phyloP scores from a whole-genome alignment of 2,888 invertebrate species.

The Cephus sareptanus region DNA sequence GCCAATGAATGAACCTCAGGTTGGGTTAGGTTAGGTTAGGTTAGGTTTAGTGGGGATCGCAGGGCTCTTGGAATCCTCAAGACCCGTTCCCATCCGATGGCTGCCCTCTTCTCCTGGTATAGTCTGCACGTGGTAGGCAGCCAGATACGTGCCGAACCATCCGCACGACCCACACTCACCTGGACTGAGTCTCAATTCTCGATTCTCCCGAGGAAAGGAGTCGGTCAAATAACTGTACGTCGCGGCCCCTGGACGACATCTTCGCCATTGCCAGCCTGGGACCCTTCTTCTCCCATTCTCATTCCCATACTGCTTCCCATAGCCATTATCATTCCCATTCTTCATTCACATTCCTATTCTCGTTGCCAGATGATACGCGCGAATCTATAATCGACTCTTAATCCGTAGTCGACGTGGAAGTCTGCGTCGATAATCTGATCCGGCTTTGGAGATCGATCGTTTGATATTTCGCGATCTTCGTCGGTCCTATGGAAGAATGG shows the following conservation, averaged over 20 bases:
- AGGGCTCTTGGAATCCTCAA: not conserved
- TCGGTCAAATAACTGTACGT: conserved; percentile 66
- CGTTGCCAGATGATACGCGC: not conserved
- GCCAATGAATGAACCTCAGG: conserved; percentile 5
- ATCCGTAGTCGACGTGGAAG: too few relatives aligned
- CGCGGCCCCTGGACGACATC: conserved; percentile 61
- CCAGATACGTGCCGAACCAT: not conserved
- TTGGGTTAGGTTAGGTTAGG: not conserved
- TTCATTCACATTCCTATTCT: not conserved
- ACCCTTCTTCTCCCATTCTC: conserved; percentile 29
- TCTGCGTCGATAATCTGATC: not conserved
- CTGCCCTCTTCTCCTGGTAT: not conserved
- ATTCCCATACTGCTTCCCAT: conserved; percentile 27
- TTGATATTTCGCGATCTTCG: not conserved
- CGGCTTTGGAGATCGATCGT: not conserved
- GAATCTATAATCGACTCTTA: not conserved
- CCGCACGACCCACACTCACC: not conserved
- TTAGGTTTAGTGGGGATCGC: not conserved
- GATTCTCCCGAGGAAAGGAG: conserved; percentile 47
- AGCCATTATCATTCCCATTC: conserved; percentile 15
- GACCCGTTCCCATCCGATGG: not conserved
- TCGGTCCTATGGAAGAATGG: not conserved
- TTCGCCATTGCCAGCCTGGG: conserved; percentile 46
- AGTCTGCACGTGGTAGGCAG: not conserved
- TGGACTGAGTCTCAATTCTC: not conserved